Percentiles rank a stretch among this genome's conserved stretches.
These are phyloP conservation scores for Catagonus wagneri DNA, from an alignment of 2,113 vertebrate genomes.

Conservation along the genomic window DNA sequence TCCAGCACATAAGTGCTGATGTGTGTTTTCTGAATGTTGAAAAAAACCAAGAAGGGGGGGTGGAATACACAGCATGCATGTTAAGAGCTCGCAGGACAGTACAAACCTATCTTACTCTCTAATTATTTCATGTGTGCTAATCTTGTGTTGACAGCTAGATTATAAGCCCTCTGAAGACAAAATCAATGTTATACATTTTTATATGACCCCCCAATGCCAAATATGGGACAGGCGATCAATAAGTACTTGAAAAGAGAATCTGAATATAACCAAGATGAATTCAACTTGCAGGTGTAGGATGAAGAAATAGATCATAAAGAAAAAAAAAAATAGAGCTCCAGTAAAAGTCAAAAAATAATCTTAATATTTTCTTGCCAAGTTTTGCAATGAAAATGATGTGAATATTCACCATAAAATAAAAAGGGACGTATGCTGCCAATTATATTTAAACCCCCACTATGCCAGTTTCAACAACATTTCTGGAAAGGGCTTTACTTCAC, in stretches of 20 bases:
- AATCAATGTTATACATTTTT: background rate
- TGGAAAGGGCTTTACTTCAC: constrained; percentile 49
- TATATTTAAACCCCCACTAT: constrained; percentile 44
- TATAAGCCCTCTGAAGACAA: background rate
- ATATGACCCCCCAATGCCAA: background rate
- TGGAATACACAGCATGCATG: background rate
- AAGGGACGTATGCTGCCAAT: constrained; percentile 59
- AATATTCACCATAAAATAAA: constrained; percentile 36
- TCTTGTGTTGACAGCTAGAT: constrained; percentile 1
- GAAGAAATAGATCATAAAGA: background rate
- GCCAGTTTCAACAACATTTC: constrained; percentile 57
- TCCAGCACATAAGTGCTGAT: background rate
- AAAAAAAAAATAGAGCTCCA: constrained; percentile 14
- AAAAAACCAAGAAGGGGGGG: background rate
- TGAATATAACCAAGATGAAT: constrained; percentile 16
- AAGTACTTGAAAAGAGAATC: constrained; percentile 6
- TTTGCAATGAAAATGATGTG: constrained; percentile 61
- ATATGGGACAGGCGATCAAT: background rate
- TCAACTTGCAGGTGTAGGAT: background rate
- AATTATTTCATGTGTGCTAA: background rate
- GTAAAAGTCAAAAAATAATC: background rate
- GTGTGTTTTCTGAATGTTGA: constrained; percentile 7
- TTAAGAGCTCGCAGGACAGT: background rate
- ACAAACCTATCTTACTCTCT: background rate
- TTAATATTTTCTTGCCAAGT: constrained; percentile 59